Conservation (phyloP, 1,140 invertebrate species). For the Dendrolimus kikuchii region DNA sequence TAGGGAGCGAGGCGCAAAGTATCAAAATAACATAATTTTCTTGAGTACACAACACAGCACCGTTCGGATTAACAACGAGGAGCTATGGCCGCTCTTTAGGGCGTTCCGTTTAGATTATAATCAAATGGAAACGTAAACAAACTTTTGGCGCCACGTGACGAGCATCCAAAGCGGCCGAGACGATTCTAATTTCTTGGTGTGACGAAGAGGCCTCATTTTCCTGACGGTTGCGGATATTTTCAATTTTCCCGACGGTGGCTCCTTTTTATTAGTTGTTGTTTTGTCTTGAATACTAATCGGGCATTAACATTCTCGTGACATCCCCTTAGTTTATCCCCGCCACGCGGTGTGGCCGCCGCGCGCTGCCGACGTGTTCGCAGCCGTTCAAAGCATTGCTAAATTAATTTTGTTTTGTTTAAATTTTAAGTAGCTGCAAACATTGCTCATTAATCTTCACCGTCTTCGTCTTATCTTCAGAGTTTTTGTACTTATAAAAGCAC, state of each 20-base stretch:
- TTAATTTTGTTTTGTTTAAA: slow-evolving; percentile 2
- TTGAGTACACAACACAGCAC: slow-evolving; percentile 4
- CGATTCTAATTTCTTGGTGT: slow-evolving; percentile 63
- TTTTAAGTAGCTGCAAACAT: too few relatives aligned
- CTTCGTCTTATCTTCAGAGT: too few relatives aligned
- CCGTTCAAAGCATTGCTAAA: slow-evolving; percentile 1
- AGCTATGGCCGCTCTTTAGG: slow-evolving; percentile 27
- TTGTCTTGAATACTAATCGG: slow-evolving; percentile 62
- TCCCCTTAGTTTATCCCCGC: slow-evolving; percentile 22
- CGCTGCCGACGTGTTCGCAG: neutral
- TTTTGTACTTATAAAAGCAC: too few relatives aligned
- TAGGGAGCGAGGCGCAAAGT: neutral
- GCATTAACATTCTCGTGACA: slow-evolving; percentile 56
- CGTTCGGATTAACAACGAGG: slow-evolving; percentile 17
- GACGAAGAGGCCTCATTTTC: slow-evolving; percentile 61
- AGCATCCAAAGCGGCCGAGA: slow-evolving; percentile 35
- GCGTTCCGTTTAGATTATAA: slow-evolving; percentile 51
- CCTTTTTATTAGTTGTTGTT: slow-evolving; percentile 68
- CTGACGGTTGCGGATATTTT: slow-evolving; percentile 67
- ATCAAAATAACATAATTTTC: neutral
- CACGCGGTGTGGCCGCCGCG: slow-evolving; percentile 8
- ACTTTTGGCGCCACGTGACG: slow-evolving; percentile 49
- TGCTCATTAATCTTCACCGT: too few relatives aligned
- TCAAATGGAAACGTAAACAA: slow-evolving; percentile 61
- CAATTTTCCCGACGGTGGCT: slow-evolving; percentile 60